phyloP scores from a whole-genome alignment of 2,113 vertebrate genomes.

The Rhinogobius similis region DNA sequence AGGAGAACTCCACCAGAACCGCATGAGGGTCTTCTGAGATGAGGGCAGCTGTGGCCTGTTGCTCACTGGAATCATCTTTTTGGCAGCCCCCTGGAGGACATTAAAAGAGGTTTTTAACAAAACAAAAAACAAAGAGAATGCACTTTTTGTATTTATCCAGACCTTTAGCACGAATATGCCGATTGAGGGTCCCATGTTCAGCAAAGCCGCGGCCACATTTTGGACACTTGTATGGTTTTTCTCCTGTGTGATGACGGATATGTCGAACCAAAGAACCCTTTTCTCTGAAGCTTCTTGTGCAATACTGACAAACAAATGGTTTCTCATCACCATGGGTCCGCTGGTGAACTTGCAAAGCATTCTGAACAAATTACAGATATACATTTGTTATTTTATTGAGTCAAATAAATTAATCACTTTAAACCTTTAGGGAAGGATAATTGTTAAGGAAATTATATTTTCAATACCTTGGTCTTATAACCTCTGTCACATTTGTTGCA shows the following conservation, averaged over 20 bases:
- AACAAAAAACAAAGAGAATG: background rate
- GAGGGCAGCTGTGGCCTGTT: slow-evolving; percentile 74
- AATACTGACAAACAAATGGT: slow-evolving; percentile 89
- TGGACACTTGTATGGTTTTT: slow-evolving; percentile 94
- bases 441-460: background rate
- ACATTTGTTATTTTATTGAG: background rate
- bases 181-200: slow-evolving; percentile 93
- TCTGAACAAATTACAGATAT: slow-evolving; percentile 72
- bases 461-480: slow-evolving; percentile 94
- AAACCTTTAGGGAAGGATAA: background rate
- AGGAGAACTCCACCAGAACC: slow-evolving; percentile 95
- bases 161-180: slow-evolving; percentile 96
- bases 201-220: slow-evolving; percentile 92
- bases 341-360: slow-evolving; percentile 94
- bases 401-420: background rate
- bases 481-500: slow-evolving; percentile 90
- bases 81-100: slow-evolving; percentile 85
- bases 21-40: slow-evolving; percentile 90
- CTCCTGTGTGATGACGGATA: slow-evolving; percentile 94
- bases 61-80: slow-evolving; percentile 75
- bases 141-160: background rate
- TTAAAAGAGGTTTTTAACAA: background rate
- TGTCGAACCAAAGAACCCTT: slow-evolving; percentile 96
- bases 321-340: slow-evolving; percentile 92
- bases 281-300: slow-evolving; percentile 91